Evolutionary conservation across 2,888 invertebrate genomes (phyloP).

Genomic region (Strigamia transsilvanica): DNA sequence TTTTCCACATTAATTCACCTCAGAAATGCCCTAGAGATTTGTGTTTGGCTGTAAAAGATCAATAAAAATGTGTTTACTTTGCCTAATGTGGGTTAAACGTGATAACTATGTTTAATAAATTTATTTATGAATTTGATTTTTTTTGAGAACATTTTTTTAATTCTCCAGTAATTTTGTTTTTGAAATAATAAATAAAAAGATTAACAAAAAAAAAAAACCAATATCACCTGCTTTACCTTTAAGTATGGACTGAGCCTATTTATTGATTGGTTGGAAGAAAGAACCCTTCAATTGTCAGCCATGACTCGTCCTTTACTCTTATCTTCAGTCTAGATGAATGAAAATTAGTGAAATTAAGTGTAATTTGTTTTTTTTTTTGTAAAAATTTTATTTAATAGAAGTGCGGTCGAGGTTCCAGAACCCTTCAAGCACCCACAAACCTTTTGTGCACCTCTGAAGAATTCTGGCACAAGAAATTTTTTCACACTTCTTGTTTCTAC

Average conservation of each 20-base stretch:
- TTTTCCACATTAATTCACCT: no score
- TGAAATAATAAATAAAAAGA: no score
- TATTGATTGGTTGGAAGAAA: slow-evolving; percentile 40
- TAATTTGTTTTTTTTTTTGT: slow-evolving; percentile 5
- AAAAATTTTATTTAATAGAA: background rate
- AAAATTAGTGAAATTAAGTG: background rate
- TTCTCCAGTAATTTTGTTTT: background rate
- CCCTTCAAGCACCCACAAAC: slow-evolving; percentile 35
- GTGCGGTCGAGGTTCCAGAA: slow-evolving; percentile 18
- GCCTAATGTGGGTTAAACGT: no score
- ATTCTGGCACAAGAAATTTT: slow-evolving; percentile 9
- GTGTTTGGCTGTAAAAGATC: no score
- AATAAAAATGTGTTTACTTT: no score
- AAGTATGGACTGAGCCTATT: slow-evolving; percentile 10
- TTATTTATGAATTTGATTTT: no score
- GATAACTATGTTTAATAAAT: no score
- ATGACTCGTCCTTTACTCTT: slow-evolving; percentile 5
- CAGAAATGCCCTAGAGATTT: no score
- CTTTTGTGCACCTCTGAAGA: slow-evolving; percentile 33
- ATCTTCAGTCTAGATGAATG: background rate
- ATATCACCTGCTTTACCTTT: background rate
- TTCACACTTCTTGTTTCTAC: background rate
- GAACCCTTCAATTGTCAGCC: slow-evolving; percentile 31
- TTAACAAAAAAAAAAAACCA: background rate
- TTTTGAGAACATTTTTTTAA: background rate